Conservation (phyloP, 1,140 invertebrate species). For the Lordiphosa clarofinis region DNA sequence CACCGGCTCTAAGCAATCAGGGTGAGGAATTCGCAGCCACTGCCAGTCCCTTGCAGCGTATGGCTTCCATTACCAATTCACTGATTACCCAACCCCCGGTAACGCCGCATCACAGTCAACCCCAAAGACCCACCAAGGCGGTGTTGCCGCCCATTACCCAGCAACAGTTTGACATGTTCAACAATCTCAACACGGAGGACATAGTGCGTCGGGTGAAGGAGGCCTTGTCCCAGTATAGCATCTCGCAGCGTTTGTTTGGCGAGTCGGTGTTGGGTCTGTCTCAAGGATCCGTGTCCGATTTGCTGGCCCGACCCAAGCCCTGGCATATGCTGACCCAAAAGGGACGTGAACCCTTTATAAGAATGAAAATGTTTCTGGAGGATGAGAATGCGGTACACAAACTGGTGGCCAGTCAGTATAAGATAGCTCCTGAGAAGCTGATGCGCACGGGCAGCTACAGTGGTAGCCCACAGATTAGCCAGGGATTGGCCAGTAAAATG, state of each 20-base stretch:
- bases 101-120: conserved; percentile 88
- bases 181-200: conserved; percentile 98
- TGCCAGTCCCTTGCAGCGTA: conserved; percentile 95
- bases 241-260: conserved; percentile 98
- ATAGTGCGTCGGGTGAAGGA: conserved; percentile 99
- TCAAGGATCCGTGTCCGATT: conserved; percentile 96
- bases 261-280: conserved; percentile 98
- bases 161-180: conserved; percentile 99
- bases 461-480: conserved; percentile 87
- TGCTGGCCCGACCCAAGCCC: conserved; percentile 95
- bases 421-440: conserved; percentile 96
- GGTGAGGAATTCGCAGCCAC: conserved; percentile 90
- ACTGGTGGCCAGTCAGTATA: conserved; percentile 97
- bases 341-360: conserved; percentile 96
- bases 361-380: conserved; percentile 99
- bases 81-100: conserved; percentile 94
- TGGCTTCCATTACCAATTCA: conserved; percentile 98
- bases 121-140: conserved; percentile 94
- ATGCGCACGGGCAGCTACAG: conserved; percentile 96
- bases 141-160: conserved; percentile 98
- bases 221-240: conserved; percentile 98
- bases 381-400: conserved; percentile 98
- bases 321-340: conserved; percentile 99
- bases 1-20: conserved; percentile 85
- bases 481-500: conserved; percentile 87